These are phyloP conservation scores for Pogonus chalceus DNA, from an alignment of 1,140 invertebrate genomes.

Conservation along the genomic window DNA sequence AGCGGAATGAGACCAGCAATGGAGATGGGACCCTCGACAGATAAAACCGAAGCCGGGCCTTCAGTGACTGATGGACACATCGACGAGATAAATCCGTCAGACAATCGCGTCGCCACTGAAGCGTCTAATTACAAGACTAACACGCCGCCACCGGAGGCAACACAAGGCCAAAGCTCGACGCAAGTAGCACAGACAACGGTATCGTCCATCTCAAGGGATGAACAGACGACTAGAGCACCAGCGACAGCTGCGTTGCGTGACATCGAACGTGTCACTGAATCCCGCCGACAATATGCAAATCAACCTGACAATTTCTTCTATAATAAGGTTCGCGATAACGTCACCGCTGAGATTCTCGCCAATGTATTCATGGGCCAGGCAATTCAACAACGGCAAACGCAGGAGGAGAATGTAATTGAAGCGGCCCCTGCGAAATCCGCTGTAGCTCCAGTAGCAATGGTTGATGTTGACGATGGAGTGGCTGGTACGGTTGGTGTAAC, in stretches of 20 bases:
- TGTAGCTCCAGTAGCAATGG: not conserved
- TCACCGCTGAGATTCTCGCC: not conserved
- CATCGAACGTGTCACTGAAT: not conserved
- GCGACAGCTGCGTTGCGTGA: slow-evolving; percentile 1
- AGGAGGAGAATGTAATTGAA: not conserved
- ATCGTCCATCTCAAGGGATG: not conserved
- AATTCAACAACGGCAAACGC: not conserved
- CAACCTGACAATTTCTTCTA: slow-evolving; percentile 1
- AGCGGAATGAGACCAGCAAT: too few species aligned
- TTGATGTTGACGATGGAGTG: not conserved
- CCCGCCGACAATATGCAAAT: not conserved
- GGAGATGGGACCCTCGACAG: not conserved
- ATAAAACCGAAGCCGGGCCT: not conserved
- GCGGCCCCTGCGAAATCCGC: too few species aligned
- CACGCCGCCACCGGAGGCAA: not conserved
- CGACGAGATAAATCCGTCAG: slow-evolving; percentile 6
- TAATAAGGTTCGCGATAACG: not conserved
- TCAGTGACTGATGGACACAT: slow-evolving; percentile 4
- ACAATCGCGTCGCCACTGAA: slow-evolving; percentile 3
- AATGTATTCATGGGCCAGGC: not conserved
- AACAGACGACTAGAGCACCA: not conserved
- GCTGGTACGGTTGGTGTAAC: slow-evolving; percentile 16
- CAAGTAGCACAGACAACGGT: not conserved
- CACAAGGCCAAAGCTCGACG: not conserved
- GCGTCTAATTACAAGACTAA: slow-evolving; percentile 6